Base-by-base conservation (phyloP, 2,888 invertebrate species). In the Zeuzera pyrina region DNA sequence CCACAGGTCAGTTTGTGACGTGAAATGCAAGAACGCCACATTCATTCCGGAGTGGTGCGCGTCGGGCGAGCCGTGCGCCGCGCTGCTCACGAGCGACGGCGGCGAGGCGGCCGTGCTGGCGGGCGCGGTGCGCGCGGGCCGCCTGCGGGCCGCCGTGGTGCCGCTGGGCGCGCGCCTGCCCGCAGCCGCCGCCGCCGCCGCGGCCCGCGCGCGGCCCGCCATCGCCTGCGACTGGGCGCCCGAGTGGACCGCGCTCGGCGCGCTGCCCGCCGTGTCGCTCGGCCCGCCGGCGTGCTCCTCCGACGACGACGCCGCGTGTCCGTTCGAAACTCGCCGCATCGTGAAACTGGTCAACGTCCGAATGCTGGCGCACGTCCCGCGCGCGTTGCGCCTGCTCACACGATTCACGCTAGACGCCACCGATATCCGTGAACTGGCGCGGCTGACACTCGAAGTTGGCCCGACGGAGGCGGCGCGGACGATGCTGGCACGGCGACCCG, bases 41-140 rank as follows among this genome's bases (percentile, higher is more conserved):
- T 88, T 84, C 57, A 72, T 78, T n/a, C 89, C 90, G 0, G 50
- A 68, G 3, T 76, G 77, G 48, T 91, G 91, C 52, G 40, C 49
- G 15, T 31, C 34, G 2, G 30, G 33, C 3, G 44, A 43, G n/a
- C 11, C 32, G 2, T 65, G 68, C 38, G 65, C 70, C 2, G 54
- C 59, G 1, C 26, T 71, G 12, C 41, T 73, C 15, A 57, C 64
- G 1, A 55, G 56, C 30, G 55, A 56, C 30, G 52, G 35, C 21
- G 47, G 37, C 15, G 74, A 73, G 41, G 63, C 60, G 23, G 41
- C 29, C 3, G 41, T 60, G 22, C 47, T 74, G 8, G 39, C 37
- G 1, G 41, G 28, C 1, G 49, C 56, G 1, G 54, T 60, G 12
- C 39, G 35, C 6, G 31, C 25, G 12, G 41, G 54, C 34, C 39